phyloP scores from a whole-genome alignment of 2,888 invertebrate genomes.

The Oxyscelio sp. region DNA sequence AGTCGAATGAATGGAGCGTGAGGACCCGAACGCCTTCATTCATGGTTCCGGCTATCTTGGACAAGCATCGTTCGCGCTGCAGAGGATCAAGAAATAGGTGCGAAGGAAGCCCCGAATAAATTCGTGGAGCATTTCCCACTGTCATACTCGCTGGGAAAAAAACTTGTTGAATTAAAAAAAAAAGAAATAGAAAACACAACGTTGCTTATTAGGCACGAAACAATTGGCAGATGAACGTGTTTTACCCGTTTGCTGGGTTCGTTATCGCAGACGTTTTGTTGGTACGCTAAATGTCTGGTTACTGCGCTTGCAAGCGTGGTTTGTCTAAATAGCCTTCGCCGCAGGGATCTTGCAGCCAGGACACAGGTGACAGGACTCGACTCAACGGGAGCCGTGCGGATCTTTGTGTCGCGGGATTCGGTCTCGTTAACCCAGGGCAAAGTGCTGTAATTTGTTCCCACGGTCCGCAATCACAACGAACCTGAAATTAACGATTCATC shows the following conservation, averaged over 20 bases:
- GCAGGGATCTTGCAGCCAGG: slow-evolving; percentile 78
- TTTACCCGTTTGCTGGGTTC: slow-evolving; percentile 82
- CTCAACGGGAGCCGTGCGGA: slow-evolving; percentile 75
- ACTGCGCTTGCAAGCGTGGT: slow-evolving; percentile 52
- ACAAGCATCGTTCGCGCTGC: slow-evolving; percentile 20
- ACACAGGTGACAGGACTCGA: slow-evolving; percentile 81
- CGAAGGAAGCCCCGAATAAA: slow-evolving; percentile 69
- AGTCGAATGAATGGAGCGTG: slow-evolving; percentile 63
- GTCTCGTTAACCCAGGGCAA: slow-evolving; percentile 85
- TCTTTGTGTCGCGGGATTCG: slow-evolving; percentile 82
- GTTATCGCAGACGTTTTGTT: slow-evolving; percentile 85
- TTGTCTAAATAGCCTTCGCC: slow-evolving; percentile 72
- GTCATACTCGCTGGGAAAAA: slow-evolving; percentile 42
- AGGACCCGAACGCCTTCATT: slow-evolving; percentile 65
- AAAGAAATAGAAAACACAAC: background rate
- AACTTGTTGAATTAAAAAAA: slow-evolving; percentile 38
- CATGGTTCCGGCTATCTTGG: slow-evolving; percentile 63
- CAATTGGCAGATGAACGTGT: slow-evolving; percentile 73
- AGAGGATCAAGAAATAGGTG: slow-evolving; percentile 46
- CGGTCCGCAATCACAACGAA: slow-evolving; percentile 61
- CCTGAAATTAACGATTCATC: background rate
- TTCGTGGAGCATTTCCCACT: slow-evolving; percentile 45
- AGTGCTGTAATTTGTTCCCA: slow-evolving; percentile 78
- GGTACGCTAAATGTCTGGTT: slow-evolving; percentile 76
- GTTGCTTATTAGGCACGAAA: slow-evolving; percentile 53